Percentiles rank a stretch among this genome's conserved stretches.
These are phyloP conservation scores for Augochlora pura DNA, from an alignment of 1,140 invertebrate species.

Conservation along the genomic window DNA sequence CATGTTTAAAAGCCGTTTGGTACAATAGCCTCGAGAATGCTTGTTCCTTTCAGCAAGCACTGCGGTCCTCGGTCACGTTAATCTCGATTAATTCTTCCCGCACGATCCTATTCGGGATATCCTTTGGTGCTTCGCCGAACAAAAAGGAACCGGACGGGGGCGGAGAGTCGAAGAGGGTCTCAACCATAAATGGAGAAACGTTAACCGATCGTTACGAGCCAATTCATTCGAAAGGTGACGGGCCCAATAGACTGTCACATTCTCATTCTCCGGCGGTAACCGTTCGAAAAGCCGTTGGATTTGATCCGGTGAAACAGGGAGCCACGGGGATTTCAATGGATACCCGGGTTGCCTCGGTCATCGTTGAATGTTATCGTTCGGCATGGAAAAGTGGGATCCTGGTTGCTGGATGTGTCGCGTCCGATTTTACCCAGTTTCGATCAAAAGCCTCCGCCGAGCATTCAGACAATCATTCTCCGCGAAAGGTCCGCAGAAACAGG, in stretches of 20 bases:
- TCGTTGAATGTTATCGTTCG: slow-evolving; percentile 31
- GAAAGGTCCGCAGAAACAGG: neutral
- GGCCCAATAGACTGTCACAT: slow-evolving; percentile 62
- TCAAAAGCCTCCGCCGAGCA: neutral
- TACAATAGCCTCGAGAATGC: neutral
- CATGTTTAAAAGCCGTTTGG: neutral
- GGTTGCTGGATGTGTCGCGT: slow-evolving; percentile 13
- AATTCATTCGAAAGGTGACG: slow-evolving; percentile 59
- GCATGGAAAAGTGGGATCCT: slow-evolving; percentile 32
- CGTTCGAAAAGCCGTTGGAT: slow-evolving; percentile 56
- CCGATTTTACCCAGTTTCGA: slow-evolving; percentile 32
- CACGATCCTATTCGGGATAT: neutral
- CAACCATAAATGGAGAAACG: slow-evolving; percentile 45
- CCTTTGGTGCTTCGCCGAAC: neutral
- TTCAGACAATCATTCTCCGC: neutral
- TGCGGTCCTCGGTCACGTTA: neutral
- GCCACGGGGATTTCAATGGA: slow-evolving; percentile 53
- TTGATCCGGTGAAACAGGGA: slow-evolving; percentile 56
- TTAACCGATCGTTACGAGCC: slow-evolving; percentile 54
- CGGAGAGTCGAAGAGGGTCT: slow-evolving; percentile 21
- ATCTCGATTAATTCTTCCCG: slow-evolving; percentile 17
- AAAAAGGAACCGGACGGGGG: slow-evolving; percentile 26
- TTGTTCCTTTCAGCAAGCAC: neutral
- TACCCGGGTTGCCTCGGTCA: slow-evolving; percentile 24
- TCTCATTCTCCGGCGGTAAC: slow-evolving; percentile 48